phyloP scores from a whole-genome alignment of 2,888 invertebrate species.

The Ophraella communa region DNA sequence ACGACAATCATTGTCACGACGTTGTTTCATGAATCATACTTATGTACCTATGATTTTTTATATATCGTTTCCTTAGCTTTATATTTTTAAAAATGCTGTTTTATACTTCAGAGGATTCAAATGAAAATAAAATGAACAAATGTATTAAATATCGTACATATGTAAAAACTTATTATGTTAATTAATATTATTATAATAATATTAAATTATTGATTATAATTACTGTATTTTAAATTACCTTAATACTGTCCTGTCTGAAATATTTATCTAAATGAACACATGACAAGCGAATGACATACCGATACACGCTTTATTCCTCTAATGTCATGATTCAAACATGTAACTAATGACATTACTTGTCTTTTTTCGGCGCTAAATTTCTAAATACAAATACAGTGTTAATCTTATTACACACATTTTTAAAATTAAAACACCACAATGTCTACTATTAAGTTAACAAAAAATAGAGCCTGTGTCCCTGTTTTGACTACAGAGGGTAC shows the following conservation, averaged over 20 bases:
- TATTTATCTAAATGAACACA: neutral
- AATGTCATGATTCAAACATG: constrained; percentile 17
- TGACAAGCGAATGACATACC: constrained; percentile 17
- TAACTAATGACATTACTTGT: constrained; percentile 10
- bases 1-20: neutral
- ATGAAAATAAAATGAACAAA: no score
- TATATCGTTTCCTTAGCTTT: no score
- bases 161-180: no score
- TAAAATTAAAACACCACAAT: constrained; percentile 17
- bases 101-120: no score
- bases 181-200: no score
- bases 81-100: no score
- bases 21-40: neutral
- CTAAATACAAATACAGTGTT: neutral
- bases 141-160: no score
- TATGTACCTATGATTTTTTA: no score
- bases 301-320: neutral
- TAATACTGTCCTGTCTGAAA: constrained; percentile 3
- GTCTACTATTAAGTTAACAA: constrained; percentile 38
- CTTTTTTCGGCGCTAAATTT: neutral
- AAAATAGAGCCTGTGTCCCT: constrained; percentile 57
- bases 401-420: neutral
- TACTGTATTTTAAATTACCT: neutral
- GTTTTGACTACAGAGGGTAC: constrained; percentile 60
- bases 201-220: no score